These are phyloP conservation scores for Mellivora capensis DNA, from an alignment of 2,113 vertebrate genomes.

Conservation along the genomic window DNA sequence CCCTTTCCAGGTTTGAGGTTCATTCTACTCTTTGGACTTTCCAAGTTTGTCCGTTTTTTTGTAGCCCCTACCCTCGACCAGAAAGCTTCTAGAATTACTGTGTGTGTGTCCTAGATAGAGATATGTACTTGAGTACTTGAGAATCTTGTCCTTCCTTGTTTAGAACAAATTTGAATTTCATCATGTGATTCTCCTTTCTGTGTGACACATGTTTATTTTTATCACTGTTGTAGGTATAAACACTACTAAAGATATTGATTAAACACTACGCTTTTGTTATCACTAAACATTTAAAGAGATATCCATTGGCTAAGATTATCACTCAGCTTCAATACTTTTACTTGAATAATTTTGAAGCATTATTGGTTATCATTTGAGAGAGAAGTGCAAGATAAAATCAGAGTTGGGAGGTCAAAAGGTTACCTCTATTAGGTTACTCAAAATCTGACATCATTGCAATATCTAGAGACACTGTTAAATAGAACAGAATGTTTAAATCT, in stretches of 20 bases:
- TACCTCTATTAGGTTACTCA: background rate
- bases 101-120: background rate
- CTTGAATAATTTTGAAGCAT: conserved; percentile 51
- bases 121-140: background rate
- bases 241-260: conserved; percentile 69
- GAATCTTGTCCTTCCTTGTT: background rate
- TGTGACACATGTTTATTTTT: conserved; percentile 57
- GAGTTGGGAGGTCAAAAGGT: background rate
- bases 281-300: conserved; percentile 69
- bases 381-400: background rate
- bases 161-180: background rate
- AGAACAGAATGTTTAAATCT: background rate
- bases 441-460: background rate
- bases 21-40: background rate
- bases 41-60: background rate
- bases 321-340: conserved; percentile 39
- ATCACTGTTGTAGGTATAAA: conserved; percentile 57
- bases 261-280: conserved; percentile 66
- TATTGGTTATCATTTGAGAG: background rate
- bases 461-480: background rate
- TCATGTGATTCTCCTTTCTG: conserved; percentile 32
- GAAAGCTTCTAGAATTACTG: background rate
- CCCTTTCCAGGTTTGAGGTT: background rate
- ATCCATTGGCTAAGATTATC: conserved; percentile 56
- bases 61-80: background rate